Evolutionary conservation across 2,797 vertebrate species (phyloP), one percentile per base, ranked within the genome.

Genomic region (Chaunax sp.): DNA sequence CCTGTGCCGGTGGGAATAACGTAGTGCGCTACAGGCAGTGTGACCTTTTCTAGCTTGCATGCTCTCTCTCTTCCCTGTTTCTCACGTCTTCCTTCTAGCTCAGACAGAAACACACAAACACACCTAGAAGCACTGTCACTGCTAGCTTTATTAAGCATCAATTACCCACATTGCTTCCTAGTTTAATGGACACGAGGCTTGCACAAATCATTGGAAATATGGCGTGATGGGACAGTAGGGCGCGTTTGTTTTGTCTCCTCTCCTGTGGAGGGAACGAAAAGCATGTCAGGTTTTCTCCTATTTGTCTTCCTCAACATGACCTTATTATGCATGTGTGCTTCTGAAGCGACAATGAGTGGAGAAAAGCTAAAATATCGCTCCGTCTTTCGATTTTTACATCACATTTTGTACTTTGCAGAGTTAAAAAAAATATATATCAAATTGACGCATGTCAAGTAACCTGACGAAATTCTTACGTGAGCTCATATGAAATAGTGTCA

Each of bases 31-130:
- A 88, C 87, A 90, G 90, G 90, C 88, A 86, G 79, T 63, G 82
- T 92, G 90, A 91, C 91, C 91, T 92, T 92, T 92, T 85, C 83
- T 82, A 69, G 85, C 83, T 80, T 56, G 37, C 72, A 37, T 78
- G 68, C 80, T 83, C 75, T 74, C 82, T 72, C 78, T 73, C 78
- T 72, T 55, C 70, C 40, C 46, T 43, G 58, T 33, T 66, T 46
- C 75, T 82, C 81, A 82, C 64, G 8, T 75, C 78, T 72, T 66
- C 67, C 72, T 63, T 69, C 38, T 6, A 70, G 52, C 76, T 71
- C 41, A 38, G 25, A 78, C 58, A 58, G 35, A 73, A 69, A 69
- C 71, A 80, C 64, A n/a, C n/a, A 73, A 69, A 69, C 71, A 75
- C 72, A 84, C 75, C 63, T 70, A 86, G 72, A 65, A 77, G 65